Evolutionary conservation across 2,113 vertebrate species (phyloP).

Genomic region (Rynchops niger): DNA sequence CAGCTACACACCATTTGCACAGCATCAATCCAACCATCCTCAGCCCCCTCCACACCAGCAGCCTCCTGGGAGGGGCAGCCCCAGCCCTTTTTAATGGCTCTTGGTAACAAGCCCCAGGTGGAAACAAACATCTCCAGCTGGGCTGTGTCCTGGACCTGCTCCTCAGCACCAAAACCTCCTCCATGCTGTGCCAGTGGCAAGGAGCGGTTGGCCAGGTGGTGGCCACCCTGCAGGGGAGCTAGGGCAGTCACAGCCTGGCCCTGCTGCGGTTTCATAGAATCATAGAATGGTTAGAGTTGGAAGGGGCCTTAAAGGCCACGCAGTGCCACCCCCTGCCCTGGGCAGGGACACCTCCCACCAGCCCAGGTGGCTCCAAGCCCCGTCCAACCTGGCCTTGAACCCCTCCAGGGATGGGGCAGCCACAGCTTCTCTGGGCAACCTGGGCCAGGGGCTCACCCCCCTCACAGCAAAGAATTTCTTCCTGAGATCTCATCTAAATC

Average conservation of each 20-base stretch:
- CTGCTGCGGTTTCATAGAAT: not conserved
- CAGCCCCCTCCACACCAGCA: not conserved
- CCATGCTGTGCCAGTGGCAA: accelerated
- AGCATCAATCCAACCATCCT: not conserved
- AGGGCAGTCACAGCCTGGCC: not conserved
- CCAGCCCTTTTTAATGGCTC: not conserved
- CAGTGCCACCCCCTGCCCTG: too few relatives aligned
- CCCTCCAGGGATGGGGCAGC: too few relatives aligned
- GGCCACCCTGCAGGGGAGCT: not conserved
- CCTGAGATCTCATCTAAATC: too few relatives aligned
- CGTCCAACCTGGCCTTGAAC: too few relatives aligned
- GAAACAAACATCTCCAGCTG: accelerated
- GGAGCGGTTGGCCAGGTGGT: accelerated
- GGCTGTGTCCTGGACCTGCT: not conserved
- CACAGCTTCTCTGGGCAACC: too few relatives aligned
- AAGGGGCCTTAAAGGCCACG: too few relatives aligned
- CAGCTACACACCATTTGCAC: accelerated
- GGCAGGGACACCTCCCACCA: too few relatives aligned
- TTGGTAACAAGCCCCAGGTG: not conserved
- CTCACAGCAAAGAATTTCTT: too few relatives aligned
- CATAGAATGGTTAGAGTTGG: too few relatives aligned
- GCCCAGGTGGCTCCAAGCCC: too few relatives aligned
- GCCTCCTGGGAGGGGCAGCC: accelerated
- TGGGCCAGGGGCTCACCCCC: too few relatives aligned
- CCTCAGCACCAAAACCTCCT: not conserved